A percentile compares a stretch with the other conserved stretches of the same genome.
phyloP scores from a whole-genome alignment of 2,113 vertebrate genomes.

The Lepisosteus oculatus region DNA sequence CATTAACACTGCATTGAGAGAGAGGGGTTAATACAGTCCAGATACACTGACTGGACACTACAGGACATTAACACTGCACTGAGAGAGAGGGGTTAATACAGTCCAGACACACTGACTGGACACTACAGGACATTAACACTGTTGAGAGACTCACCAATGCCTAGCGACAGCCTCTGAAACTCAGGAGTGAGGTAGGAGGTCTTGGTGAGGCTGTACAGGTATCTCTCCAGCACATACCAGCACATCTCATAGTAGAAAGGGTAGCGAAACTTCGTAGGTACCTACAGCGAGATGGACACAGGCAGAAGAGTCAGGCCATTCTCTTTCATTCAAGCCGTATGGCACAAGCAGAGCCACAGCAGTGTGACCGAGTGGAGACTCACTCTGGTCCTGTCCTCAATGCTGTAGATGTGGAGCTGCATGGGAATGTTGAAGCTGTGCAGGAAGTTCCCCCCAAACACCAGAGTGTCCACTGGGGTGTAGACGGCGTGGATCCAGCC shows the following conservation, averaged over 20 bases:
- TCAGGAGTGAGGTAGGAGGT: constrained; percentile 90
- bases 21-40: too few species aligned
- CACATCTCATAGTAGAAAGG: constrained; percentile 99
- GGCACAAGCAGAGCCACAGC: neutral
- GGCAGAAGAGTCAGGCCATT: neutral
- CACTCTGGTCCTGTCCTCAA: constrained; percentile 94
- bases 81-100: neutral
- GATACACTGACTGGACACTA: neutral
- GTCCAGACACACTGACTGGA: too few species aligned
- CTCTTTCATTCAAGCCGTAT: neutral
- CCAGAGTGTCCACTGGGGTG: constrained; percentile 92
- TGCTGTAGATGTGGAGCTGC: constrained; percentile 95
- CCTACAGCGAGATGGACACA: constrained; percentile 57
- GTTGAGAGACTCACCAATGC: constrained; percentile 74
- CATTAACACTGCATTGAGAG: neutral
- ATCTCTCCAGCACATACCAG: constrained; percentile 96
- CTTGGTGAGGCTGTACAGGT: constrained; percentile 90
- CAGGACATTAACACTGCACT: neutral
- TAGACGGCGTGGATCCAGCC: constrained; percentile 98
- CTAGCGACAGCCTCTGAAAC: constrained; percentile 92
- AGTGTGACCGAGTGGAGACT: constrained; percentile 30
- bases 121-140: too few species aligned
- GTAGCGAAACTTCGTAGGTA: constrained; percentile 94
- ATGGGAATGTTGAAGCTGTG: constrained; percentile 99
- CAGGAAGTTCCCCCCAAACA: constrained; percentile 96